Evolutionary conservation across 2,888 invertebrate species (phyloP).

Genomic region (Tachystola acroxantha): DNA sequence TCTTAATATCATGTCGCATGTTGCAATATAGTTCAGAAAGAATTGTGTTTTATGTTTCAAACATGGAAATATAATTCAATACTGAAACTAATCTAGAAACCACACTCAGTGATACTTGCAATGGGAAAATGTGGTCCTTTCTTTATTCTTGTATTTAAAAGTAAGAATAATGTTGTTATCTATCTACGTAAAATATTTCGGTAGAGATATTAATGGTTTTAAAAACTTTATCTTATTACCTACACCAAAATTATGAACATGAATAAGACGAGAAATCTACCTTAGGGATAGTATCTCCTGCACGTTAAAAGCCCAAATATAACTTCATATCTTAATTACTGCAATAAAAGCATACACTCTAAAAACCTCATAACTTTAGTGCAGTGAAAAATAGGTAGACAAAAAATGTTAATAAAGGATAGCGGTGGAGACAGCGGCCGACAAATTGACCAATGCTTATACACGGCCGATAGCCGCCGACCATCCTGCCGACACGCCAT

Average conservation of each 20-base stretch:
- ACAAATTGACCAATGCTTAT: constrained; percentile 63
- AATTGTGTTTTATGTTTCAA: too few species aligned
- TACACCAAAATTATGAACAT: constrained; percentile 30
- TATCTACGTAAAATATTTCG: too few species aligned
- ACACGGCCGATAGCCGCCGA: constrained; percentile 39
- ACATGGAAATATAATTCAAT: too few species aligned
- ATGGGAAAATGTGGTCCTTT: too few species aligned
- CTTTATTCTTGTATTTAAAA: too few species aligned
- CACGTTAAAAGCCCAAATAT: constrained; percentile 62
- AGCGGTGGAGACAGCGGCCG: constrained; percentile 36
- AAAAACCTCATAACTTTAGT: constrained; percentile 62
- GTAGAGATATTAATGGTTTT: not conserved
- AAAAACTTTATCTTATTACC: not conserved
- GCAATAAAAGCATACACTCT: constrained; percentile 65
- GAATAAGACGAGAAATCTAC: constrained; percentile 26
- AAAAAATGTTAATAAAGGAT: constrained; percentile 62
- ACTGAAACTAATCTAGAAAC: too few species aligned
- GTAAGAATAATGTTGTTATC: too few species aligned
- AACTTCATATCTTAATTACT: constrained; percentile 69
- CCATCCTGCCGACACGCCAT: constrained; percentile 30
- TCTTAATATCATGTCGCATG: not conserved
- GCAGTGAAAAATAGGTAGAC: constrained; percentile 54
- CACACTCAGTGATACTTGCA: too few species aligned
- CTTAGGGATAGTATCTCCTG: constrained; percentile 36
- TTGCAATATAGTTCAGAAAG: too few species aligned